phyloP scores from a whole-genome alignment of 2,888 invertebrate species.

The Lasioglossum zephyrum region DNA sequence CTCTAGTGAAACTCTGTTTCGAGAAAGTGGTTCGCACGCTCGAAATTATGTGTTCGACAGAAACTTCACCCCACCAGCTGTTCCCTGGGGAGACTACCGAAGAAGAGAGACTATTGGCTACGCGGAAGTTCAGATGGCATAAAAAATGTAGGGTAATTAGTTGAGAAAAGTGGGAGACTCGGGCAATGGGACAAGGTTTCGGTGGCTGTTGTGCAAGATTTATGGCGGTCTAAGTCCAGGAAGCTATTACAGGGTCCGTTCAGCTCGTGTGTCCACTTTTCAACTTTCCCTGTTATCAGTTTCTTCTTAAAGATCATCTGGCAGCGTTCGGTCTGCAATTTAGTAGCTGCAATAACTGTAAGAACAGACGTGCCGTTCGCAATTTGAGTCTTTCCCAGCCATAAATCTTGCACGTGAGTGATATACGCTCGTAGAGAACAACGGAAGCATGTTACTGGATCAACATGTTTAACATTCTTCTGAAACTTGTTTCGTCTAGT shows the following conservation, averaged over 20 bases:
- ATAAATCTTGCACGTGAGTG: constrained; percentile 1
- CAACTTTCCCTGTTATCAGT: constrained; percentile 12
- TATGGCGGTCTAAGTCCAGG: not conserved
- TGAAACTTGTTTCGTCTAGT: not conserved
- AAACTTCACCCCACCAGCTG: not conserved
- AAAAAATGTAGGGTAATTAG: not conserved
- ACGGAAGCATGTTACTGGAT: not conserved
- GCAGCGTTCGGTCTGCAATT: not conserved
- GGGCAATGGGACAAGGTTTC: not conserved
- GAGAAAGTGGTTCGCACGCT: not conserved
- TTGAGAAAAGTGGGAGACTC: not conserved
- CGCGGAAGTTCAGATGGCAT: not conserved
- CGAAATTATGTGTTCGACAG: not conserved
- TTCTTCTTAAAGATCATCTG: constrained; percentile 5
- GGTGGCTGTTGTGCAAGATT: not conserved
- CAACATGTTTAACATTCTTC: not conserved
- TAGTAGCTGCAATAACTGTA: constrained; percentile 4
- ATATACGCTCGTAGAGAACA: not conserved
- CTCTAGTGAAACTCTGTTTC: not conserved
- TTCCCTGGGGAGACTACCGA: not conserved
- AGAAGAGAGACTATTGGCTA: not conserved
- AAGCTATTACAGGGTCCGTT: not conserved
- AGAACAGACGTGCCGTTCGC: not conserved
- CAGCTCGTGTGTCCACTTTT: constrained; percentile 4
- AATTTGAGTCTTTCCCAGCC: not conserved